Evolutionary conservation across 2,797 vertebrate species (phyloP).

Genomic region (Chaunax sp.): DNA sequence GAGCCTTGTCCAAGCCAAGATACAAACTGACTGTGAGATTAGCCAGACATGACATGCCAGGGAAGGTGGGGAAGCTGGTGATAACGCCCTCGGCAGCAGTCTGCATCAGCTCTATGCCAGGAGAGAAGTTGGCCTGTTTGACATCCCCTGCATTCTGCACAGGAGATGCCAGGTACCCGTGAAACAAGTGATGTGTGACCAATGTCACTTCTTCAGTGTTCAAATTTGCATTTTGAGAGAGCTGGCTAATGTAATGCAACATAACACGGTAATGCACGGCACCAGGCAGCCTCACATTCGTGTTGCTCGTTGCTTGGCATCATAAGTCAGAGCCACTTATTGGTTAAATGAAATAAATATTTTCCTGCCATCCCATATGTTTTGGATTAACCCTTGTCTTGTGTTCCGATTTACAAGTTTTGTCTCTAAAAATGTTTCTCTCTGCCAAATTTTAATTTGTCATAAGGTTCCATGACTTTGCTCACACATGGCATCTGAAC

Average conservation of each 20-base stretch:
- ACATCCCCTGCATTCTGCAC: constrained; percentile 37
- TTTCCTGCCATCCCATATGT: constrained; percentile 41
- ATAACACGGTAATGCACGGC: constrained; percentile 22
- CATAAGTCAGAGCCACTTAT: constrained; percentile 27
- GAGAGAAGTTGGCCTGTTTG: constrained; percentile 52
- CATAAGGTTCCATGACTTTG: no score
- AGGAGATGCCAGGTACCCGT: constrained; percentile 49
- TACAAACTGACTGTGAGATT: constrained; percentile 67
- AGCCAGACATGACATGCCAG: constrained; percentile 64
- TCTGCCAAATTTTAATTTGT: no score
- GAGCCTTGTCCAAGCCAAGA: constrained; percentile 47
- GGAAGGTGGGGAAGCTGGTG: constrained; percentile 58
- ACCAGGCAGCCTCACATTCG: not conserved
- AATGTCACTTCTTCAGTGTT: constrained; percentile 41
- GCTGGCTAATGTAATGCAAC: constrained; percentile 34
- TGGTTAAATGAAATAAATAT: constrained; percentile 35
- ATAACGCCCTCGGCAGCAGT: constrained; percentile 62
- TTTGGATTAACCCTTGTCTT: constrained; percentile 23
- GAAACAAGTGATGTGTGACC: constrained; percentile 53
- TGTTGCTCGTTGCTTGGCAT: constrained; percentile 10
- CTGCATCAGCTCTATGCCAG: constrained; percentile 65
- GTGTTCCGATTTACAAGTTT: no score
- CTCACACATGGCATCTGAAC: no score
- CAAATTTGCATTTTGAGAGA: constrained; percentile 44
- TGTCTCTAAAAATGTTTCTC: no score